Evolutionary conservation across 2,888 invertebrate genomes (phyloP).

Genomic region (Ormyrus pomaceus): DNA sequence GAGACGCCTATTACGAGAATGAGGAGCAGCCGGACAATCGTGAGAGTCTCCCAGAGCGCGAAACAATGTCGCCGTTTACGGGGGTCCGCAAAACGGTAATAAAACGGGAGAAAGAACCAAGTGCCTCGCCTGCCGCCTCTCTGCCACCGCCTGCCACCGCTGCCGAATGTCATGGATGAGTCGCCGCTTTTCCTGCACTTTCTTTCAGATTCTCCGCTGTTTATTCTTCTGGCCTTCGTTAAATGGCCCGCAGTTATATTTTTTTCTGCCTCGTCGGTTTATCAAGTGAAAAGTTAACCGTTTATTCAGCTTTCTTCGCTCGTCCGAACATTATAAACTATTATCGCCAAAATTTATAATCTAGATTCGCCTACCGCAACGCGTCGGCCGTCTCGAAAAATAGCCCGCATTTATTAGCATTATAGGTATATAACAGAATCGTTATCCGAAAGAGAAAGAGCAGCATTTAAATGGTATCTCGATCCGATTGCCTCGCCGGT

Average conservation of each 20-base stretch:
- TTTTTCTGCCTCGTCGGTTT: too few species aligned
- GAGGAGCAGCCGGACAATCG: slow-evolving; percentile 71
- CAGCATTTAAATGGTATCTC: slow-evolving; percentile 5
- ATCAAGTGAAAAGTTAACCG: too few species aligned
- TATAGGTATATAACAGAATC: neutral
- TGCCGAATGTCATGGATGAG: neutral
- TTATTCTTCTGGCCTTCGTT: too few species aligned
- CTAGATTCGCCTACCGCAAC: too few species aligned
- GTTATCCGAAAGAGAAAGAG: neutral
- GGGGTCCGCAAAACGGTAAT: slow-evolving; percentile 44
- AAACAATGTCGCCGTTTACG: slow-evolving; percentile 54
- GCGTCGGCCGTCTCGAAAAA: too few species aligned
- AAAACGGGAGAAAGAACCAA: slow-evolving; percentile 10
- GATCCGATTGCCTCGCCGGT: slow-evolving; percentile 36
- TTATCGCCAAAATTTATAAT: too few species aligned
- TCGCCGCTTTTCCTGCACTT: neutral
- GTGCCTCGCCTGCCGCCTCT: neutral
- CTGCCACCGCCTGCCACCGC: too few species aligned
- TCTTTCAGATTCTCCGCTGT: too few species aligned
- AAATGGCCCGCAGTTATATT: too few species aligned
- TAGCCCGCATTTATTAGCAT: neutral
- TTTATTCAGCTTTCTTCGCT: too few species aligned
- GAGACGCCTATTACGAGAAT: slow-evolving; percentile 68
- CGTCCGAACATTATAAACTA: too few species aligned
- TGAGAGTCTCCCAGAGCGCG: slow-evolving; percentile 72